Base-by-base conservation (phyloP, 2,888 invertebrate species). In the Digitonthophagus gazella region DNA sequence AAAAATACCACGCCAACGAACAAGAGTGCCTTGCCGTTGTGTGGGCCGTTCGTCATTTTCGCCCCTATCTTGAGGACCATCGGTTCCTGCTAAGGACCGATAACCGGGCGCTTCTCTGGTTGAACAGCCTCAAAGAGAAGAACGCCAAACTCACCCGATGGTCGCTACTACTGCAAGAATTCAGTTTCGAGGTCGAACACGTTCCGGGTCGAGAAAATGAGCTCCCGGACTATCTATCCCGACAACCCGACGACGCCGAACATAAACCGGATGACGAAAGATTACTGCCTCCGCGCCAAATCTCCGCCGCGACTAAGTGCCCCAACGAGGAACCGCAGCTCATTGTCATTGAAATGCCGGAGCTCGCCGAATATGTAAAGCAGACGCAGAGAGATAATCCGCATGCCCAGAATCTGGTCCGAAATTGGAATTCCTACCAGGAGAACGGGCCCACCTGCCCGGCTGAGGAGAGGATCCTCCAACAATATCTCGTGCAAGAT, bases 11-110 rank as follows among this genome's bases (percentile, higher is more conserved):
- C 64, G 66, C 69, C 2, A 77, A 76, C 63, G 75, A 77, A 58
- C 74, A 73, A 57, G 75, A 78, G 64, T 74, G 72, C 19, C 67
- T 75, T 0, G 75, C 77, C 0, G 71, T 74, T 0, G 66, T 77
- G 1, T 78, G 74, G 76, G 76, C 72, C 1, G 64, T 74, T 2
- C 72, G 73, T 14, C 69, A 70, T 1, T 76, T 74, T 58, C 68
- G 75, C 0, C 73, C 72, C 0, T 74, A 73, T 57, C 66, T 76
- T 3, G 74, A 75, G 54, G 76, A 73, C 15, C 61, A 65, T 1
- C 72, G 19, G 0, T 77, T 78, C 63, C 69, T 58, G 0, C 64
- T 76, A 1, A 18, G 72, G 0, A 77, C 75, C 0, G 75, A 77
- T 64, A 75, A 69, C 63, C n/a, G 69, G 11, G 73, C 73, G 0